phyloP scores from a whole-genome alignment of 2,113 vertebrate species.

The Hyaena hyaena region DNA sequence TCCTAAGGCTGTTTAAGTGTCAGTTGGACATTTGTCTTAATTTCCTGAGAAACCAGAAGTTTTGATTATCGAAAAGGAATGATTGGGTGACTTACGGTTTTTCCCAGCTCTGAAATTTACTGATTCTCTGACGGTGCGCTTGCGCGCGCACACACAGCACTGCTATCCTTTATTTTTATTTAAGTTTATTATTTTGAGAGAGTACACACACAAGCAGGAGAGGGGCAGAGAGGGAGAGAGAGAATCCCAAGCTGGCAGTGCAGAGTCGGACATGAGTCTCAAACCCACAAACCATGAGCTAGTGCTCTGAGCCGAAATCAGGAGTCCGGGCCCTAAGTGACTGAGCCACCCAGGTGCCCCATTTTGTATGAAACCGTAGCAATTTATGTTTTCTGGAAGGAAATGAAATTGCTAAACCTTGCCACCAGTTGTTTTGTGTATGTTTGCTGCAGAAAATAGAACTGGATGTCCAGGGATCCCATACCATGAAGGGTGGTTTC shows the following conservation, averaged over 20 bases:
- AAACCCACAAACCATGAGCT: too few relatives aligned
- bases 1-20: neutral
- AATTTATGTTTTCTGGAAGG: slow-evolving; percentile 48
- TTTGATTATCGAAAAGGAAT: slow-evolving; percentile 30
- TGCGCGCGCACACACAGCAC: neutral
- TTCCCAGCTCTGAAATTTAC: slow-evolving; percentile 14
- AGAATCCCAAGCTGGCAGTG: too few relatives aligned
- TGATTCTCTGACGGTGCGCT: neutral
- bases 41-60: slow-evolving; percentile 46
- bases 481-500: slow-evolving; percentile 51
- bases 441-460: slow-evolving; percentile 64
- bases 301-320: too few relatives aligned
- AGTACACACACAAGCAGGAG: too few relatives aligned
- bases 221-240: too few relatives aligned
- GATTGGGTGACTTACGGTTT: neutral
- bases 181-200: too few relatives aligned
- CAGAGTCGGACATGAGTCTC: too few relatives aligned
- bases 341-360: too few relatives aligned
- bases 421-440: slow-evolving; percentile 40
- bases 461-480: slow-evolving; percentile 47
- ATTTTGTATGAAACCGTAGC: neutral
- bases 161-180: neutral
- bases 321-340: too few relatives aligned
- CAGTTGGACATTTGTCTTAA: slow-evolving; percentile 32
- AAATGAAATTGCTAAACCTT: slow-evolving; percentile 35